A percentile compares a stretch with the other conserved stretches of the same genome.
Evolutionary conservation across 2,113 vertebrate species (phyloP).

Genomic region (Amphilophus citrinellus): DNA sequence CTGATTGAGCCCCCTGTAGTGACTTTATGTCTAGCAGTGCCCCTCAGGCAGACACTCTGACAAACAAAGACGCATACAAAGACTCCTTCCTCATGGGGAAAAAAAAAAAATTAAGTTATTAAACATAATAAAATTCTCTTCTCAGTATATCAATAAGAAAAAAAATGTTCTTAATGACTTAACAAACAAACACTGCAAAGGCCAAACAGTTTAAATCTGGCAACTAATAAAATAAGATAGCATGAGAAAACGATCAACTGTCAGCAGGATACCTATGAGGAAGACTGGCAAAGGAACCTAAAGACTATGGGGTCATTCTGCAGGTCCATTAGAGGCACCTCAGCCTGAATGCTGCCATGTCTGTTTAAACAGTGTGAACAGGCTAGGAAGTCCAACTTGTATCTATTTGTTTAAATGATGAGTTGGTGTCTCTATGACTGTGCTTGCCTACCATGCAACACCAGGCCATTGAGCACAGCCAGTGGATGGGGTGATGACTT

Average conservation of each 20-base stretch:
- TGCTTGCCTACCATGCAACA: slow-evolving; percentile 83
- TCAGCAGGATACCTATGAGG: slow-evolving; percentile 43
- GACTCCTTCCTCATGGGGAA: not conserved
- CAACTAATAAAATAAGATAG: not conserved
- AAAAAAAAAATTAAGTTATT: not conserved
- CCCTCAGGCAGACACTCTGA: not conserved
- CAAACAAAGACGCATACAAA: not conserved
- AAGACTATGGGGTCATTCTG: slow-evolving; percentile 47
- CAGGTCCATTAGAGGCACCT: slow-evolving; percentile 56
- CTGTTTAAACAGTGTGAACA: slow-evolving; percentile 60
- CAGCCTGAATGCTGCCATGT: slow-evolving; percentile 46
- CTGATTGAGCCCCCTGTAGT: not conserved
- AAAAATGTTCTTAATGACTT: not conserved
- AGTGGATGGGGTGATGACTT: slow-evolving; percentile 83
- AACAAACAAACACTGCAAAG: not conserved
- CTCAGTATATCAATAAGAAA: not conserved
- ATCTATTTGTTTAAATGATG: slow-evolving; percentile 82
- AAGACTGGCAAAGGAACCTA: slow-evolving; percentile 22
- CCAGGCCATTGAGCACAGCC: slow-evolving; percentile 97
- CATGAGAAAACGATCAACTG: slow-evolving; percentile 1
- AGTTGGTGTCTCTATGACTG: slow-evolving; percentile 62
- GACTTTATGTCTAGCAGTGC: not conserved
- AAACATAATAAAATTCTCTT: not conserved
- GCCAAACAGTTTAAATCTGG: not conserved
- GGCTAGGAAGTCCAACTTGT: slow-evolving; percentile 47